Base-by-base conservation (phyloP, 2,797 vertebrate species). In the Sylvilagus floridanus region DNA sequence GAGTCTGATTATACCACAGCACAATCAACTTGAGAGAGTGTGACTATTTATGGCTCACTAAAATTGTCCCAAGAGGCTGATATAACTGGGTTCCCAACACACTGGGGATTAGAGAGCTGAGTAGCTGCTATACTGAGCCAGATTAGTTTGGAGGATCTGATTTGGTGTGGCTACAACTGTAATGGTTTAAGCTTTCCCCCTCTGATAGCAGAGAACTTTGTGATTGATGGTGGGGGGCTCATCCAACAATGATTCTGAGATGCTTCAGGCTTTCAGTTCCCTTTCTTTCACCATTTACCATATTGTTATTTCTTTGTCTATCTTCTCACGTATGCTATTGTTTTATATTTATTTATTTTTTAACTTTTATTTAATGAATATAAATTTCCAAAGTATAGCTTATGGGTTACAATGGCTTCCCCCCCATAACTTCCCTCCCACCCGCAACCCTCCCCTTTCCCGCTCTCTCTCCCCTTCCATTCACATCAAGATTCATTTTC, bases 191-290 rank as follows among this genome's bases (percentile, higher is more conserved):
- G 28, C 21, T 84, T n/a, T 32, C 4, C 21, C 5, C 2, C 50
- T 52, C 71, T 17, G 7, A 60, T 2, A 17, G 24, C 77, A 54
- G 5, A 9, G 30, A 12, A 68, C 26, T 12, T n/a, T 1, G 54
- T 57, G 14, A 57, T 57, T 32, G 6, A 35, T 21, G 11, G 28
- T 63, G 2, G 12, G 37, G 19, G 32, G 47, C 10, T 9, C 69
- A 35, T 52, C 32, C 2, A 4, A 4, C 26, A 30, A 2, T 1
- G 1, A 2, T 28, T 7, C 11, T 35, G 19, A 19, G 9, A 1
- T 1, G 9, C 72, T 28, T 62, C n/a, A 3, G 4, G 5, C 14
- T 54, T 22, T 12, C 3, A 0, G 3, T 28, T 22, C 26, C 42
- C 66, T 66, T 63, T 24, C 37, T 54, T 92, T 52, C 35, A 17